Base-by-base conservation (phyloP, 2,888 invertebrate genomes). In the Xanthostigma xanthostigma region DNA sequence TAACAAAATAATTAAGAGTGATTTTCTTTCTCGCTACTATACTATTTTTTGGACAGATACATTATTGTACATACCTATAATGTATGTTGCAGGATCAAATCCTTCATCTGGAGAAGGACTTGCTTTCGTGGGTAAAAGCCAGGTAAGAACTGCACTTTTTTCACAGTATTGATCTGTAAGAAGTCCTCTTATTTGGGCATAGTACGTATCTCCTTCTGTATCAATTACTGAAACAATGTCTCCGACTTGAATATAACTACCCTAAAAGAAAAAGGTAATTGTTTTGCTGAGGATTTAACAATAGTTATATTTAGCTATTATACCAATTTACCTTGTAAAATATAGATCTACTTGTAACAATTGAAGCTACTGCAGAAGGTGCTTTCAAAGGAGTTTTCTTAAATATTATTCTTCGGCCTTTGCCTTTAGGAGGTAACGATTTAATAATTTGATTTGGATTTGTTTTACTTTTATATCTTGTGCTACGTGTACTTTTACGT, bases 111-210 rank as follows among this genome's bases (percentile, higher is more conserved):
- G 84, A 9, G 83, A 78, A 4, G 86, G 86, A 59, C 88, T 85
- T 17, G 80, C 78, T 53, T 78, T 77, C 0, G 92, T 91, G 1
- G 94, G 94, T 47, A 95, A 69, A 1, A 95, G 72, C 94, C 94
- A 95, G 0, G 92, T 89, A 11, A 94, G 71, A 2, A 86, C 88
- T 0, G 92, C 93, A 64, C 91, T 92, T 67, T 93, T 93, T 63
- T 92, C 88, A 58, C 91, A 89, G 64, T 89, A 94, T 63, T 91
- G 89, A 64, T 95, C 94, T 0, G 89, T 86, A 50, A 94, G 71
- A 47, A 95, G 78, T 1, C 92, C 93, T 47, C 88, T 75, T 48
- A 94, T 80, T 70, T 94, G 93, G 8, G 91, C 93, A 61, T 91
- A 95, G 68, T 82, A 95, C 33, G 80, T 75, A 52, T 79, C 81